Evolutionary conservation across 2,888 invertebrate genomes (phyloP), one percentile per base, ranked within the genome.

Genomic region (Erebia palarica): DNA sequence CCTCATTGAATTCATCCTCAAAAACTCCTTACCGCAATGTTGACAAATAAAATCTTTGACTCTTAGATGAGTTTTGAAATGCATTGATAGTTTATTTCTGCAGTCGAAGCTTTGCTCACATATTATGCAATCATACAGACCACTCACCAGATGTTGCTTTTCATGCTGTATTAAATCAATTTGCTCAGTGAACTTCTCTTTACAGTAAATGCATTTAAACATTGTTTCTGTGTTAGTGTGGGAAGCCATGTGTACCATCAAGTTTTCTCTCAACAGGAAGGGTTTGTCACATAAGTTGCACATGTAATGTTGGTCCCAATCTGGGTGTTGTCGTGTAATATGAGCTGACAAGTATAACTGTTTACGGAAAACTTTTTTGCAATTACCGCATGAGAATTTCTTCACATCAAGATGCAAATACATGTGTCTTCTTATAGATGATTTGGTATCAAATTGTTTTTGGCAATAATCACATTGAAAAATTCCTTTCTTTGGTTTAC

Each of bases 21-120:
- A 93, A 84, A 97, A 97, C 44, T 95, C 95, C 79, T 96, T 96
- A 0, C 97, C 96, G 81, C 97, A 98, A 67, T 96, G 95, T 76
- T 96, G 95, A 82, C 97, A 97, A 51, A 96, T 94, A 86, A 95
- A 96, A 82, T 97, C 96, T 76, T 96, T 95, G 16, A 96, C 95
- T 77, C 96, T 96, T 47, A 95, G 93, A 88, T 97, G 97, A 0
- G 96, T 94, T 82, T 95, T 95, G 75, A 95, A 91, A 83, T 96
- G 96, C 27, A 94, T 81, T 70, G 94, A 94, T 36, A 96, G 83
- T 81, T 95, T 95, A 60, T 94, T 94, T 47, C 95, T 94, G 77
- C 95, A 95, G 3, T 96, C 95, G 85, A 96, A 97, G 63, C 95
- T 95, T 65, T 96, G 94, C 9, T 95, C 94, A 85, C 97, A 97